Conservation (phyloP, 2,888 invertebrate genomes). For the Eledona agricola region DNA sequence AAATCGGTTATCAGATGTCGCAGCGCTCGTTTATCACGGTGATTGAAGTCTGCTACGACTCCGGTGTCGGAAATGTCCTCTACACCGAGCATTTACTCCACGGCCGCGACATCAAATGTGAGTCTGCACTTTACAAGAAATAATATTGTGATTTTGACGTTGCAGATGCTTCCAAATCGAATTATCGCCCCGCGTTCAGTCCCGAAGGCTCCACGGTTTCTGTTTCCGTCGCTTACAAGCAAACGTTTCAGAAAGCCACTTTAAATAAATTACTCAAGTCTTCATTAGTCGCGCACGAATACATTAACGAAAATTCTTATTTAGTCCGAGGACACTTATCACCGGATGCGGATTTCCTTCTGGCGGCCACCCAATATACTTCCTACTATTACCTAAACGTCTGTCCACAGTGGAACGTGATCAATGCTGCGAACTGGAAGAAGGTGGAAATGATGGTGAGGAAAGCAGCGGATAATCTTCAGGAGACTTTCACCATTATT, state of each 20-base stretch:
- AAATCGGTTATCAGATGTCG: slow-evolving; percentile 53
- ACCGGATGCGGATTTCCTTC: slow-evolving; percentile 65
- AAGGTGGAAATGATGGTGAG: slow-evolving; percentile 62
- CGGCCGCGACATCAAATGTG: slow-evolving; percentile 58
- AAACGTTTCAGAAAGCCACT: slow-evolving; percentile 54
- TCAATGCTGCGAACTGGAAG: slow-evolving; percentile 66
- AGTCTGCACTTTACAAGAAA: slow-evolving; percentile 40
- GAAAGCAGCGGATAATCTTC: slow-evolving; percentile 55
- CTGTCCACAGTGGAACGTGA: slow-evolving; percentile 63
- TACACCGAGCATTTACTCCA: slow-evolving; percentile 58
- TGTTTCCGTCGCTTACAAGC: slow-evolving; percentile 50
- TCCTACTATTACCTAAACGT: slow-evolving; percentile 66
- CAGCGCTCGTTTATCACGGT: slow-evolving; percentile 48
- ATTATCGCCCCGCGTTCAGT: slow-evolving; percentile 55
- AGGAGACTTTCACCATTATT: slow-evolving; percentile 58
- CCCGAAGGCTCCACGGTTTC: slow-evolving; percentile 51
- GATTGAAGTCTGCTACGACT: slow-evolving; percentile 58
- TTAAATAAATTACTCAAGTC: slow-evolving; percentile 56
- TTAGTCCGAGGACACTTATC: slow-evolving; percentile 65
- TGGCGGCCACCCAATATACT: slow-evolving; percentile 61
- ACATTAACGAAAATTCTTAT: slow-evolving; percentile 55
- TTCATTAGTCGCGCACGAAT: slow-evolving; percentile 50
- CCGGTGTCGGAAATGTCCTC: slow-evolving; percentile 51
- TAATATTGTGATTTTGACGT: slow-evolving; percentile 28
- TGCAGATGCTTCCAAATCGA: slow-evolving; percentile 51